Percentiles rank a stretch among this genome's conserved stretches.
Evolutionary conservation across 2,113 vertebrate genomes (phyloP).

Genomic region (Mola mola): DNA sequence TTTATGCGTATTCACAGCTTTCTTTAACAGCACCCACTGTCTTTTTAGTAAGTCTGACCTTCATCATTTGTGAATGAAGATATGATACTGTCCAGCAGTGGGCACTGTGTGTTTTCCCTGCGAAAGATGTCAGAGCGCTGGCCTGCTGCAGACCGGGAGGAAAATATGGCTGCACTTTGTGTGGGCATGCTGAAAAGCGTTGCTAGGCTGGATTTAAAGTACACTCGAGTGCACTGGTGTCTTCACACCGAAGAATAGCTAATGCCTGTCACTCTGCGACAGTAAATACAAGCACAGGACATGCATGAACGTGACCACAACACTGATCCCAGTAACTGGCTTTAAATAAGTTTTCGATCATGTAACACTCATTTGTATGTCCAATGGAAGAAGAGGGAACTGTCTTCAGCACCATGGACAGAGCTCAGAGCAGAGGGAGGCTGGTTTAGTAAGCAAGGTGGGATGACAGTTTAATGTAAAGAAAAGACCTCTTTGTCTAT

Average conservation of each 20-base stretch:
- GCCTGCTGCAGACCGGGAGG: slow-evolving; percentile 55
- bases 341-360: slow-evolving; percentile 34
- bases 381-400: slow-evolving; percentile 5
- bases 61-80: slow-evolving; percentile 61
- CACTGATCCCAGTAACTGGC: slow-evolving; percentile 16
- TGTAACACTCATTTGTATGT: slow-evolving; percentile 21
- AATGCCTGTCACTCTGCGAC: background rate
- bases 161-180: slow-evolving; percentile 40
- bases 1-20: background rate
- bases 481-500: background rate
- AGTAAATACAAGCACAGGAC: background rate
- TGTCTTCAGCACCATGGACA: slow-evolving; percentile 74
- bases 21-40: slow-evolving; percentile 16
- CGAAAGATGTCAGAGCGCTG: slow-evolving; percentile 22
- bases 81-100: slow-evolving; percentile 72
- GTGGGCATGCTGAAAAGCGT: slow-evolving; percentile 14
- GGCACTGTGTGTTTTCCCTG: slow-evolving; percentile 70
- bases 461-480: background rate
- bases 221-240: slow-evolving; percentile 28
- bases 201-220: slow-evolving; percentile 9
- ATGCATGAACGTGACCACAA: background rate
- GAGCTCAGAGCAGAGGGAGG: slow-evolving; percentile 32
- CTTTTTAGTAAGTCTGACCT: slow-evolving; percentile 67
- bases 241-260: background rate
- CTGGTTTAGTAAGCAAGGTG: background rate